A percentile compares a stretch with the other conserved stretches of the same genome.
phyloP scores from a whole-genome alignment of 2,797 vertebrate species.

The Anguilla obscura region DNA sequence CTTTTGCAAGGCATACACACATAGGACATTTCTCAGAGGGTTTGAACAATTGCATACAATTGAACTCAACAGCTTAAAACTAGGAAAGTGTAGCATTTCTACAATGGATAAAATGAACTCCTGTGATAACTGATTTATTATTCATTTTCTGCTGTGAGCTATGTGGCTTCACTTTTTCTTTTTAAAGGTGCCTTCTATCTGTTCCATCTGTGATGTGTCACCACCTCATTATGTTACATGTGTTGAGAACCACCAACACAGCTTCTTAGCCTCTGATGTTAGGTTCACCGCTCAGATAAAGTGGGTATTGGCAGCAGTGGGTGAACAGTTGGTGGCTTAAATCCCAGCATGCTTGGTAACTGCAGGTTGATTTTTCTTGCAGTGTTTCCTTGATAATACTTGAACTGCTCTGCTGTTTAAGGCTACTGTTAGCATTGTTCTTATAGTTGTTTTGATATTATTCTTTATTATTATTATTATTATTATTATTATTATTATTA shows the following conservation, averaged over 20 bases:
- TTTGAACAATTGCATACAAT: not conserved
- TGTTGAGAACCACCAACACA: not conserved
- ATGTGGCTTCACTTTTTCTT: not conserved
- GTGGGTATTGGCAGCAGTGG: constrained; percentile 1
- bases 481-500: not conserved
- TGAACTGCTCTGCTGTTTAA: not conserved
- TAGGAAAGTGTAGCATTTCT: not conserved
- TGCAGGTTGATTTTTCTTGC: not conserved
- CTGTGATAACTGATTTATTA: constrained; percentile 14
- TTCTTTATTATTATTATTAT: not conserved
- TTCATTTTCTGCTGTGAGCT: not conserved
- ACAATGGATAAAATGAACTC: not conserved
- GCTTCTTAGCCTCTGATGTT: constrained; percentile 18
- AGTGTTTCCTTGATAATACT: not conserved
- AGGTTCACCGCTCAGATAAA: not conserved
- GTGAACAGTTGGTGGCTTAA: not conserved
- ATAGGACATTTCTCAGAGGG: not conserved
- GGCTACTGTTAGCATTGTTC: not conserved
- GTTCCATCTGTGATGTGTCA: constrained; percentile 15
- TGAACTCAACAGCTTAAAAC: not conserved
- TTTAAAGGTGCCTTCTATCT: not conserved
- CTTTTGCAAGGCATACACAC: not conserved
- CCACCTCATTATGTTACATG: not conserved
- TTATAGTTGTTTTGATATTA: not conserved
- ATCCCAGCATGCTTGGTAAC: not conserved